Evolutionary conservation across 2,888 invertebrate species (phyloP).

Genomic region (Agrilus mali): DNA sequence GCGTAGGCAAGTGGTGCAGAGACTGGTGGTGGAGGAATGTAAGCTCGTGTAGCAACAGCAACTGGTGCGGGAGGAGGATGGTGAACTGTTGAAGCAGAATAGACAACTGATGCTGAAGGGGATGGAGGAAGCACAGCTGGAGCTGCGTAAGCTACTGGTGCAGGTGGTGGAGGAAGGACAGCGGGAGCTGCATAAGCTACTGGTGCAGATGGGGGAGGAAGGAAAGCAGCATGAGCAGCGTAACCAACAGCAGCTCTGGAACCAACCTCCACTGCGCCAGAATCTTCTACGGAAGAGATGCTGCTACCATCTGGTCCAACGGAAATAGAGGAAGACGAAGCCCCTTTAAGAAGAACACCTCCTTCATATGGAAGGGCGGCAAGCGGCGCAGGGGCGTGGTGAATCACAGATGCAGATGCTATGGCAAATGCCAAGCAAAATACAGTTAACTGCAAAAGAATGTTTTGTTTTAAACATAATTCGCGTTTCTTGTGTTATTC

Average conservation of each 20-base stretch:
- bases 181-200: slow-evolving; percentile 23
- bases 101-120: too few relatives aligned
- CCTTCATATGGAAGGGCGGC: slow-evolving; percentile 4
- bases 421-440: too few relatives aligned
- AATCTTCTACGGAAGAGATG: slow-evolving; percentile 33
- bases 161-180: background rate
- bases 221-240: background rate
- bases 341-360: slow-evolving; percentile 6
- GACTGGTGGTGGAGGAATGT: too few relatives aligned
- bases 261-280: slow-evolving; percentile 32
- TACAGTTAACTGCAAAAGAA: too few relatives aligned
- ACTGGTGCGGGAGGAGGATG: too few relatives aligned
- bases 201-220: slow-evolving; percentile 6
- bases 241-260: slow-evolving; percentile 15
- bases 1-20: too few relatives aligned
- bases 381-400: background rate
- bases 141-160: background rate
- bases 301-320: slow-evolving; percentile 32
- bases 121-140: too few relatives aligned
- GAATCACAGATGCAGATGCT: background rate
- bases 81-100: too few relatives aligned
- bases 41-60: too few relatives aligned
- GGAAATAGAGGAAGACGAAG: slow-evolving; percentile 7
- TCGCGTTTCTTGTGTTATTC: too few relatives aligned
- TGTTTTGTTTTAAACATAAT: too few relatives aligned